These are phyloP conservation scores for Danio aesculapii DNA, from an alignment of 2,797 vertebrate species.

Conservation along the genomic window DNA sequence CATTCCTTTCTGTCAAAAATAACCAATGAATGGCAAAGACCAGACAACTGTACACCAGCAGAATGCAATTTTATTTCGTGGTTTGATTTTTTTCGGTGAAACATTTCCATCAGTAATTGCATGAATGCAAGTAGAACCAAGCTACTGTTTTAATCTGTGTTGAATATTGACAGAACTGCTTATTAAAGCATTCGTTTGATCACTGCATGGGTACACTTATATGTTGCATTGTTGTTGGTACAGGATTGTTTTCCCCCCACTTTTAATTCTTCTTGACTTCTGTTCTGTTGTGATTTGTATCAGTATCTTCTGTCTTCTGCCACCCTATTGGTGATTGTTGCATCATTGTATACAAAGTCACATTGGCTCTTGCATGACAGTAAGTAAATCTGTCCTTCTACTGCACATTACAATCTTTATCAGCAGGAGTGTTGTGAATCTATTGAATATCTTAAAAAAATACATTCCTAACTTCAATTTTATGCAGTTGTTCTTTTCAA, in stretches of 20 bases:
- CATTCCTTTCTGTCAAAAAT: not conserved
- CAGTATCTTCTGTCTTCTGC: constrained; percentile 44
- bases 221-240: constrained; percentile 64
- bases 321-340: constrained; percentile 42
- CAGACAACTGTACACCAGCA: constrained; percentile 25
- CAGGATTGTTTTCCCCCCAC: constrained; percentile 53
- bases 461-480: constrained; percentile 82
- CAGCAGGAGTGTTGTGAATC: constrained; percentile 79
- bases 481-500: constrained; percentile 65
- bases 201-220: constrained; percentile 49
- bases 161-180: constrained; percentile 25
- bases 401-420: constrained; percentile 78
- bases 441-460: constrained; percentile 70
- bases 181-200: constrained; percentile 23
- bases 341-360: constrained; percentile 57
- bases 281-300: constrained; percentile 56
- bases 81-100: not conserved
- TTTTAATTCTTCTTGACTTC: constrained; percentile 35
- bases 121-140: constrained; percentile 35
- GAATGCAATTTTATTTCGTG: not conserved
- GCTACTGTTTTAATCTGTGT: not conserved
- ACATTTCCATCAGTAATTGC: constrained; percentile 23
- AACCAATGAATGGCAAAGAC: not conserved
- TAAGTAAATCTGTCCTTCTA: constrained; percentile 84
- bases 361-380: constrained; percentile 90